Base-by-base conservation (phyloP, 2,888 invertebrate genomes). In the Caenorhabditis wallacei region DNA sequence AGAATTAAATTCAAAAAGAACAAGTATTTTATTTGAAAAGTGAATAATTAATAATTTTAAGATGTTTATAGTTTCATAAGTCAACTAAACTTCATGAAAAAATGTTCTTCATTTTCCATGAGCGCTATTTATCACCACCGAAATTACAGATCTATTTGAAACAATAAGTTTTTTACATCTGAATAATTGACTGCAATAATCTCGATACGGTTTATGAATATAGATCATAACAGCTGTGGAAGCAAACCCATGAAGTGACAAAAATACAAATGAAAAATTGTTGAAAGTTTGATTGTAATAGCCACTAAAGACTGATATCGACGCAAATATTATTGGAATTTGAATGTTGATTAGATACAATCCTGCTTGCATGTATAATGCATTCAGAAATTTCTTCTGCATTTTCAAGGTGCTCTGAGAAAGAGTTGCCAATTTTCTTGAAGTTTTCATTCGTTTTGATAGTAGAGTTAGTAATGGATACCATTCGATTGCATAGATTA, bases 371-470 rank as follows among this genome's bases (percentile, higher is more conserved):
- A 63, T 46, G 13, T 63, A 63, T 2, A 63, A 22, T 1, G 63
- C 24, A 11, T 46, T 24, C 18, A 63, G 24, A 46, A 63, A 63
- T 2, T 24, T 63, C 11, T 30, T 46, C 20, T 63, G 63, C 46
- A 63, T 24, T 24, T 46, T 63, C 18, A 63, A 13, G 16, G 63
- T 63, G 18, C 26, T 63, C 11, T 46, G 13, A 24, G 63, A 63
- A 11, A 40, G 22, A 61, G 2, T 40, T 24, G 3, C 22, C 43
- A n/a, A 26, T 63, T n/a, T 46, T 8, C 1, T n/a, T 46, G 7
- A 46, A n/a, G 5, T 26, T 26, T 26, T 63, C 63, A 63, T 46
- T 7, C 26, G 4, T 16, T 13, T 40, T 2, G 40, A 40, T 40
- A 40, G 13, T 2, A 40, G 10, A 40, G 40, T 40, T 40, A 40